Percentiles rank a stretch among this genome's conserved stretches.
phyloP scores from a whole-genome alignment of 2,888 invertebrate genomes.

The Ellobium chinense region DNA sequence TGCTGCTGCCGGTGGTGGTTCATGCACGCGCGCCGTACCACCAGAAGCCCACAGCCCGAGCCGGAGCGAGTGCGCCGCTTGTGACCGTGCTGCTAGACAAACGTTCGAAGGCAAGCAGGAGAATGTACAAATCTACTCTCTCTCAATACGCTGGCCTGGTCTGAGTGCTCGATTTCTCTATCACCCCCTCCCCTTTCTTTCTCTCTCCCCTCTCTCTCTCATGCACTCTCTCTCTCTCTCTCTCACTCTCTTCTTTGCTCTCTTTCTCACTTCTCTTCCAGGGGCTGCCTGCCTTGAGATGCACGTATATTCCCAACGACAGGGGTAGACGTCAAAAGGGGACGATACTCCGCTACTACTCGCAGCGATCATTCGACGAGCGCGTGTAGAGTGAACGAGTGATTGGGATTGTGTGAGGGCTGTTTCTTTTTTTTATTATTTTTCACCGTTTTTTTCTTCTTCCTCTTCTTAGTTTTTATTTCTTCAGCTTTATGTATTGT shows the following conservation, averaged over 20 bases:
- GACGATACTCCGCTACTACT: too few species aligned
- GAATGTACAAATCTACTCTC: background rate
- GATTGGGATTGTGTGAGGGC: too few species aligned
- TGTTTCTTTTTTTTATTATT: background rate
- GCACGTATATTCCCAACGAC: background rate
- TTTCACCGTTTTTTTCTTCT: background rate
- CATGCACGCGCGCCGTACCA: too few species aligned
- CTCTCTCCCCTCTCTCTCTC: background rate
- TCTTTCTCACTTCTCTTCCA: background rate
- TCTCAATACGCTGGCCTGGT: background rate
- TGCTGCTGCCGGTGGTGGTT: too few species aligned
- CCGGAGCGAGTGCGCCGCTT: too few species aligned
- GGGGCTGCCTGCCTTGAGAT: background rate
- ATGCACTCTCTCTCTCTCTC: background rate
- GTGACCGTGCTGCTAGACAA: background rate
- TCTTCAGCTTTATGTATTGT: too few species aligned
- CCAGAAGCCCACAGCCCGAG: too few species aligned
- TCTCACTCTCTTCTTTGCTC: background rate
- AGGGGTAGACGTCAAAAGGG: too few species aligned
- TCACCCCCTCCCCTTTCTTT: background rate
- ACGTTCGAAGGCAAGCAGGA: background rate
- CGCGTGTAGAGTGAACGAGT: too few species aligned
- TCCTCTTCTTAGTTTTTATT: too few species aligned
- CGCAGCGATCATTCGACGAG: too few species aligned
- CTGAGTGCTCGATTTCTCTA: background rate